Evolutionary conservation across 2,888 invertebrate genomes (phyloP), one percentile per base, ranked within the genome.

Genomic region (Entomobrya proxima): DNA sequence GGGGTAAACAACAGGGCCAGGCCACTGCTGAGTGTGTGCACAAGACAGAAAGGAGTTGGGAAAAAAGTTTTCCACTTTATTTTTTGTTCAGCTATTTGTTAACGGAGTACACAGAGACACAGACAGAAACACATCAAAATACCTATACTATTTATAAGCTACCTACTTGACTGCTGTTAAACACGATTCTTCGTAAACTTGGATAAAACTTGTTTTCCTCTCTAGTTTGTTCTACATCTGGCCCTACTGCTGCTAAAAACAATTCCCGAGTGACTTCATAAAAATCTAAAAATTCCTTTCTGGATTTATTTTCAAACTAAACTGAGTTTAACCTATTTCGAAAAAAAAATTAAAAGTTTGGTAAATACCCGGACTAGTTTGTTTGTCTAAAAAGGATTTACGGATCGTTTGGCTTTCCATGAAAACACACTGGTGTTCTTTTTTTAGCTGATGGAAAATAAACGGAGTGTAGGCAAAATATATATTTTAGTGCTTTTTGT

Each of bases 41-140:
- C 11, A 40, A 44, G 44, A 69, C 69, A 69, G 44, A 44, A 30
- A 30, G 58, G 15, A 50, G 50, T 21, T 18, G 21, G 13, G 30
- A 32, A 40, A 35, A 69, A 40, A 44, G 40, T 69, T 69, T 69
- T 69, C 44, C 44, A 69, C 69, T 69, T 69, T 69, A 69, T 69
- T 69, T 67, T 67, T 18, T n/a, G n/a, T 67, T 15, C 6, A 21
- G 37, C 21, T 35, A 24, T 37, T 69, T 69, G 18, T 44, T 40
- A 5, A n/a, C 11, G 27, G 24, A 44, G 44, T 69, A 44, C 27
- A 6, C 27, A 11, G 7, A 40, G 24, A 21, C 40, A 40, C 24
- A 44, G 24, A 4, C 44, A 18, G 13, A n/a, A n/a, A 35, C 18
- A n/a, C 21, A n/a, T 30, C 11, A 67, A 37, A 32, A 35, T 37